Evolutionary conservation across 2,113 vertebrate species (phyloP).

Genomic region (Charadrius vociferus): DNA sequence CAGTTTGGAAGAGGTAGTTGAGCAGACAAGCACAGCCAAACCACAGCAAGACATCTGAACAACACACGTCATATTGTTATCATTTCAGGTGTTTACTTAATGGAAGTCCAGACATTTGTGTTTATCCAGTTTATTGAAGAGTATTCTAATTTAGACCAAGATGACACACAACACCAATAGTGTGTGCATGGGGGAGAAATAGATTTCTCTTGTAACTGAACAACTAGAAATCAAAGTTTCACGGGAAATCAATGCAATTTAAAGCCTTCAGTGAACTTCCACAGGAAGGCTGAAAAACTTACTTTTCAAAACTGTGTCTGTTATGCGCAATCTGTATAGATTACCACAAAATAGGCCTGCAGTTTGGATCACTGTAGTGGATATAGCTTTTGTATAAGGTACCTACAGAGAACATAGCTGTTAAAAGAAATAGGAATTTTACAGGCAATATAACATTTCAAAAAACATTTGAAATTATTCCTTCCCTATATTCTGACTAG

Average conservation of each 20-base stretch:
- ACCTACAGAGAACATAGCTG: background rate
- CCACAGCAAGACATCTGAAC: background rate
- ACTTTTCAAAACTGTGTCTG: constrained; percentile 14
- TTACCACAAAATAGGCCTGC: background rate
- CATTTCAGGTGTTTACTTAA: background rate
- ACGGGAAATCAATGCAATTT: background rate
- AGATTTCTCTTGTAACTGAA: background rate
- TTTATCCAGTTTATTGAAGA: background rate
- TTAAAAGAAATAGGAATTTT: constrained; percentile 1
- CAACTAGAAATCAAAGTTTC: background rate
- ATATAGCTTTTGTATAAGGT: background rate
- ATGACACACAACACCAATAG: background rate
- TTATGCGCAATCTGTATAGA: background rate
- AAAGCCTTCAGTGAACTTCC: background rate
- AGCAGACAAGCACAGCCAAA: background rate
- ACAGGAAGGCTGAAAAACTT: background rate
- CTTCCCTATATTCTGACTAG: background rate
- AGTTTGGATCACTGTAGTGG: background rate
- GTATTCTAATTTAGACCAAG: background rate
- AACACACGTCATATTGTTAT: background rate
- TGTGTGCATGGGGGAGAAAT: background rate
- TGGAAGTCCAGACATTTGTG: background rate
- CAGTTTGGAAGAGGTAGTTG: background rate
- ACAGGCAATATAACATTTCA: background rate
- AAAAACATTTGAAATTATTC: background rate